Conservation (phyloP, 64 coral and sea anemone genomes). For the Trachythela sp. region DNA sequence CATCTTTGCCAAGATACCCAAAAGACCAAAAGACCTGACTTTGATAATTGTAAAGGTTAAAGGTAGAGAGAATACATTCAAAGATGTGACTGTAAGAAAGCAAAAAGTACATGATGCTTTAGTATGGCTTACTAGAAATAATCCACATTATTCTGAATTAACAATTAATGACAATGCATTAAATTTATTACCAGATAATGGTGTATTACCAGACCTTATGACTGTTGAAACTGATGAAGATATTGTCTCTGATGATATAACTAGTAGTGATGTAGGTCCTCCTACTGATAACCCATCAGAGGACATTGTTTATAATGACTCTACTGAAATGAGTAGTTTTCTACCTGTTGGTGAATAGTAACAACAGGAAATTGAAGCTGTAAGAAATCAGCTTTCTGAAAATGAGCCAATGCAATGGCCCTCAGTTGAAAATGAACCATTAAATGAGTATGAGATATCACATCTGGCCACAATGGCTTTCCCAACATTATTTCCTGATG, state of each 20-base stretch:
- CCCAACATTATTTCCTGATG: no score
- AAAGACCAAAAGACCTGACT: no score
- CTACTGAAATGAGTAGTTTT: no score
- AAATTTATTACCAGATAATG: neutral
- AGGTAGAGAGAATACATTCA: neutral
- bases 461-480: no score
- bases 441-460: neutral
- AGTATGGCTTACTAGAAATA: neutral
- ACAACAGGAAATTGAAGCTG: no score
- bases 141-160: neutral
- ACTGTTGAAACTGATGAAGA: constrained; percentile 7
- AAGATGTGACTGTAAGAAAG: neutral
- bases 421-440: neutral
- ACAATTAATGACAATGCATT: neutral
- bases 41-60: no score
- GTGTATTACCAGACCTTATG: neutral
- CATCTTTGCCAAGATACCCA: no score
- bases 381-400: no score
- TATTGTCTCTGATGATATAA: neutral
- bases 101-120: neutral
- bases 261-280: neutral
- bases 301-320: constrained; percentile 11
- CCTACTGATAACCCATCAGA: neutral
- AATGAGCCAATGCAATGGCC: no score
- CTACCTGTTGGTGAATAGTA: no score